Conservation (phyloP, 2,113 vertebrate genomes). For the Passer montanus region DNA sequence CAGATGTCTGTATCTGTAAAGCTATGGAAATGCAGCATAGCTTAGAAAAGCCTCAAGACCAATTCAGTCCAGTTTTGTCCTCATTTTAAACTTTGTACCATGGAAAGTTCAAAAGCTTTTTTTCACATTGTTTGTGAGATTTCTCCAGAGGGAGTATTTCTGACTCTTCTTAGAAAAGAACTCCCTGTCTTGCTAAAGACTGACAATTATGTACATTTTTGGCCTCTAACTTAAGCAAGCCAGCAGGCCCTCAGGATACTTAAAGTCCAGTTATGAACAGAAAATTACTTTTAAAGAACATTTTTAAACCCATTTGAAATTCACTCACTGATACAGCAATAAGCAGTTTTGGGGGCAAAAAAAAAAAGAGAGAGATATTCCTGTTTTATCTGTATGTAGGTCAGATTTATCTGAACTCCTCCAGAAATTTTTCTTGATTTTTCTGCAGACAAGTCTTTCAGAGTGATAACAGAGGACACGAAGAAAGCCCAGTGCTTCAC, state of each 20-base stretch:
- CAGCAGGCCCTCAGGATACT: not conserved
- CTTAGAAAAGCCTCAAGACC: not conserved
- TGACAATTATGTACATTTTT: conserved; percentile 29
- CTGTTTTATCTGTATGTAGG: not conserved
- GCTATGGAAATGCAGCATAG: not conserved
- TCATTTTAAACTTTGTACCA: conserved; percentile 50
- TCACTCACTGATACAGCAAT: not conserved
- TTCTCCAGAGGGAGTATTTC: conserved; percentile 54
- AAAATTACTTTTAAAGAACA: not conserved
- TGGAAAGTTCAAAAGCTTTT: conserved; percentile 51
- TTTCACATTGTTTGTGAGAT: conserved; percentile 34
- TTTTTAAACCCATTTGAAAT: not conserved
- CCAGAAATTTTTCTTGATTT: not conserved
- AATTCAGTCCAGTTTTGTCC: conserved; percentile 22
- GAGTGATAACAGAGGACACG: not conserved
- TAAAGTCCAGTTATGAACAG: not conserved
- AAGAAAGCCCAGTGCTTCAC: not conserved
- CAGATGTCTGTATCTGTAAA: not conserved
- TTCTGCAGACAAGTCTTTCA: not conserved
- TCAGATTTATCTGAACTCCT: not conserved
- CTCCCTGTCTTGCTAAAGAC: conserved; percentile 38
- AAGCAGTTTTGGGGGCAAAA: not conserved
- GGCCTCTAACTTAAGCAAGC: conserved; percentile 14
- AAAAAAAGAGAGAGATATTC: not conserved
- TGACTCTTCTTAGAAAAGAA: conserved; percentile 40